Percentiles rank a stretch among this genome's conserved stretches.
phyloP scores from a whole-genome alignment of 2,797 vertebrate genomes.

The Limosa lapponica region DNA sequence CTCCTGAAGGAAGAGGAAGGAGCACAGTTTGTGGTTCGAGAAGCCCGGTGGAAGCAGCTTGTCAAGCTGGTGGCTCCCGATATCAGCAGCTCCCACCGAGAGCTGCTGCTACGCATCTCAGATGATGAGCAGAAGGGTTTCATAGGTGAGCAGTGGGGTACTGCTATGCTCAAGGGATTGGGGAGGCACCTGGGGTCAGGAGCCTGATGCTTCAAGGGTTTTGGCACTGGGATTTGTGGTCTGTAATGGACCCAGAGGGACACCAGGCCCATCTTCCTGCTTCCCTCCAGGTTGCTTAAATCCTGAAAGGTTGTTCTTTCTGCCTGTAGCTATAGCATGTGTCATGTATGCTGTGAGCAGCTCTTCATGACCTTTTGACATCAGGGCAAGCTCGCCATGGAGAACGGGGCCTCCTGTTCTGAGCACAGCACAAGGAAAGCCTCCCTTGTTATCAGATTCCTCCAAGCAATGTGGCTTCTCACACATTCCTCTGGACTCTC shows the following conservation, averaged over 20 bases:
- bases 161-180: rapidly evolving
- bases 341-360: neutral
- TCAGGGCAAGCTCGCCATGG: neutral
- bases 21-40: constrained; percentile 79
- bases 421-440: neutral
- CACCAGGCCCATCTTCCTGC: neutral
- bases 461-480: neutral
- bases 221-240: neutral
- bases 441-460: neutral
- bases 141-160: constrained; percentile 79
- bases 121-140: constrained; percentile 84
- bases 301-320: neutral
- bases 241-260: neutral
- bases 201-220: neutral
- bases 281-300: neutral
- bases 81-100: constrained; percentile 84
- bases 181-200: neutral
- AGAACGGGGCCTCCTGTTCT: neutral
- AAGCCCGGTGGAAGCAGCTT: constrained; percentile 83
- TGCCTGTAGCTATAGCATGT: neutral
- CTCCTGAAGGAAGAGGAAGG: constrained; percentile 84
- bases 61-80: constrained; percentile 84
- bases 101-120: constrained; percentile 87
- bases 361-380: neutral
- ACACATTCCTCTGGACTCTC: neutral